A percentile compares a stretch with the other conserved stretches of the same genome.
phyloP scores from a whole-genome alignment of 2,113 vertebrate genomes.

The Philantomba maxwellii region DNA sequence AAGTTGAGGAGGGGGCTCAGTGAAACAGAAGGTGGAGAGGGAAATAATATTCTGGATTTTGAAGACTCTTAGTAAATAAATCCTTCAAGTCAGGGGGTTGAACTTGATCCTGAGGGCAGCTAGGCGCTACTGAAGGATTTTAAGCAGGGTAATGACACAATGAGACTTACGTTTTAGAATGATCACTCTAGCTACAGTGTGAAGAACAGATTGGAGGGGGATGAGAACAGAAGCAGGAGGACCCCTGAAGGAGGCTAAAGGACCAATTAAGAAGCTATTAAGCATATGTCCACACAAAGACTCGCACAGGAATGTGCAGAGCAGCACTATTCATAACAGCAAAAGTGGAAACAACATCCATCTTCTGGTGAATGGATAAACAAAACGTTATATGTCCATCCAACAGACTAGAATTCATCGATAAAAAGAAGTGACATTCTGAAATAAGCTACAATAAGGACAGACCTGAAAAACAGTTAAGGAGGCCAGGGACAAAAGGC shows the following conservation, averaged over 20 bases:
- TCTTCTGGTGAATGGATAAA: not conserved
- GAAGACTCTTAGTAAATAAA: not conserved
- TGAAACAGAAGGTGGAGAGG: not conserved
- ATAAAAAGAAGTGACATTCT: not conserved
- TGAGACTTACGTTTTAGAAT: not conserved
- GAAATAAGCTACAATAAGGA: not conserved
- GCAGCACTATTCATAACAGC: not conserved
- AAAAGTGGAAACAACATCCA: not conserved
- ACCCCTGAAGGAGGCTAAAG: not conserved
- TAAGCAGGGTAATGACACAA: not conserved
- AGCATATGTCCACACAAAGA: slow-evolving; percentile 37
- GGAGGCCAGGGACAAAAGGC: not conserved
- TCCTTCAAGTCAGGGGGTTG: not conserved
- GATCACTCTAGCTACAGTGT: not conserved
- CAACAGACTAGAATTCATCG: not conserved
- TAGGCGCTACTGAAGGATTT: not conserved
- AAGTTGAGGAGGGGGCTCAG: not conserved
- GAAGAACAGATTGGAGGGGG: slow-evolving; percentile 10
- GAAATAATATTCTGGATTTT: not conserved
- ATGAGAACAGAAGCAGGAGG: not conserved
- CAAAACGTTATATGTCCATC: not conserved
- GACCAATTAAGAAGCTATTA: slow-evolving; percentile 37
- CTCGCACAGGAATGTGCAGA: not conserved
- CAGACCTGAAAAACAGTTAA: not conserved
- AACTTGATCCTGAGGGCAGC: not conserved